These are phyloP conservation scores for Zygothrica quintamaculata DNA, from an alignment of 2,888 invertebrate genomes.

Conservation along the genomic window DNA sequence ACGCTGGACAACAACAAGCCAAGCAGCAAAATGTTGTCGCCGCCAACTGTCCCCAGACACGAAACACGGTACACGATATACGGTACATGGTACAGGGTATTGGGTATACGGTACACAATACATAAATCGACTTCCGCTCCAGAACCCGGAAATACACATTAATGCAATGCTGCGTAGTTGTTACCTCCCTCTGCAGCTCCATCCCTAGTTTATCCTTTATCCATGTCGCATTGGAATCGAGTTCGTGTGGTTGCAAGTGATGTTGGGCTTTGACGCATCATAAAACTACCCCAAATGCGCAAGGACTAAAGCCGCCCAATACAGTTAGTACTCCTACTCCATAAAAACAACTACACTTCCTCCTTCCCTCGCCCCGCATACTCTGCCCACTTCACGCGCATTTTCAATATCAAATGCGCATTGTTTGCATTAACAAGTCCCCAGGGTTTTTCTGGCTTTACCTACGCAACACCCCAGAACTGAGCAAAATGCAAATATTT, in stretches of 20 bases:
- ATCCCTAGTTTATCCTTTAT: not conserved
- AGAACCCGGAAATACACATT: slow-evolving; percentile 73
- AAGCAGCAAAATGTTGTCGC: slow-evolving; percentile 47
- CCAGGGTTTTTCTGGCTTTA: slow-evolving; percentile 62
- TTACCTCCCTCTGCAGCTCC: not conserved
- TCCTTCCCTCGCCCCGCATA: not conserved
- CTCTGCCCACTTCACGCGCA: slow-evolving; percentile 22
- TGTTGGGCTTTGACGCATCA: slow-evolving; percentile 53
- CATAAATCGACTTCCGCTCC: slow-evolving; percentile 73
- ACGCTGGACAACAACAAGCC: slow-evolving; percentile 26
- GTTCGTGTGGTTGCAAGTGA: slow-evolving; percentile 68
- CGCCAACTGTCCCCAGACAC: slow-evolving; percentile 51
- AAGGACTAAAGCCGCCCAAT: slow-evolving; percentile 12
- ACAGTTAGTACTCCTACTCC: slow-evolving; percentile 8
- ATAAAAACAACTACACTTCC: not conserved
- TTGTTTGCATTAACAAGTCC: slow-evolving; percentile 82
- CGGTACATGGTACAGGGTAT: no score
- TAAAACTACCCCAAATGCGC: slow-evolving; percentile 57
- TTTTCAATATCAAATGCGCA: slow-evolving; percentile 74
- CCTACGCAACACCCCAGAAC: slow-evolving; percentile 45
- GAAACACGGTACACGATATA: slow-evolving; percentile 58
- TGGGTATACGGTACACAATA: slow-evolving; percentile 21
- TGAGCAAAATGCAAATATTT: slow-evolving; percentile 72
- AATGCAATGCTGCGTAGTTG: slow-evolving; percentile 62
- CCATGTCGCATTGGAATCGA: slow-evolving; percentile 6